Conservation (phyloP, 2,888 invertebrate genomes). For the Halocaridina rubra region DNA sequence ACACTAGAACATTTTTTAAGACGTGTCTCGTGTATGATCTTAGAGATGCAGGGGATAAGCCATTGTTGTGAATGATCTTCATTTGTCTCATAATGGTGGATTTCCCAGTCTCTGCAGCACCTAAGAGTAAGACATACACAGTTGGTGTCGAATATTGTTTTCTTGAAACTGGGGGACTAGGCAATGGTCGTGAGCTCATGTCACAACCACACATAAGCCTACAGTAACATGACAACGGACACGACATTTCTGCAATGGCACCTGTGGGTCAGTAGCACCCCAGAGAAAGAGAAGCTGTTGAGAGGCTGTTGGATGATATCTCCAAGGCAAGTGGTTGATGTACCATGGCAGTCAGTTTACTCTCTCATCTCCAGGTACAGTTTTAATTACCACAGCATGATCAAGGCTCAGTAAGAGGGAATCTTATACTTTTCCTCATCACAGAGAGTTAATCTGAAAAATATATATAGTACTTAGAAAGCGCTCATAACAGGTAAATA, state of each 20-base stretch:
- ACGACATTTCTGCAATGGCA: constrained; percentile 33
- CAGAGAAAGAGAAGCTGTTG: not conserved
- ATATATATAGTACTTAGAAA: too few species aligned
- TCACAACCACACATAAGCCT: constrained; percentile 56
- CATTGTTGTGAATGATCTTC: constrained; percentile 62
- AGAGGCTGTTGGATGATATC: not conserved
- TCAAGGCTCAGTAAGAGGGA: too few species aligned
- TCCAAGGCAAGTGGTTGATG: not conserved
- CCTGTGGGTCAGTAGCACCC: not conserved
- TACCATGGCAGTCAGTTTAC: not conserved
- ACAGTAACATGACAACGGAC: constrained; percentile 59
- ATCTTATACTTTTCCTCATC: too few species aligned
- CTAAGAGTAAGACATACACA: constrained; percentile 59
- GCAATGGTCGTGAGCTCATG: constrained; percentile 14
- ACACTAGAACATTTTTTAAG: constrained; percentile 56
- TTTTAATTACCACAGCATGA: too few species aligned
- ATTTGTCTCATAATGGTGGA: constrained; percentile 64
- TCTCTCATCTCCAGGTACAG: too few species aligned
- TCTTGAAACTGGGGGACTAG: constrained; percentile 1
- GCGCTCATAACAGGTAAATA: too few species aligned
- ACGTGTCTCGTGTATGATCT: constrained; percentile 61
- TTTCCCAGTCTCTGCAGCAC: constrained; percentile 63
- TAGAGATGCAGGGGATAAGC: constrained; percentile 55
- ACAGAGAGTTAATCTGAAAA: too few species aligned
- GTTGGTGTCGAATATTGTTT: constrained; percentile 21